These are phyloP conservation scores for Notoglanidium macrostoma DNA, from an alignment of 2,797 vertebrate genomes.

Conservation along the genomic window DNA sequence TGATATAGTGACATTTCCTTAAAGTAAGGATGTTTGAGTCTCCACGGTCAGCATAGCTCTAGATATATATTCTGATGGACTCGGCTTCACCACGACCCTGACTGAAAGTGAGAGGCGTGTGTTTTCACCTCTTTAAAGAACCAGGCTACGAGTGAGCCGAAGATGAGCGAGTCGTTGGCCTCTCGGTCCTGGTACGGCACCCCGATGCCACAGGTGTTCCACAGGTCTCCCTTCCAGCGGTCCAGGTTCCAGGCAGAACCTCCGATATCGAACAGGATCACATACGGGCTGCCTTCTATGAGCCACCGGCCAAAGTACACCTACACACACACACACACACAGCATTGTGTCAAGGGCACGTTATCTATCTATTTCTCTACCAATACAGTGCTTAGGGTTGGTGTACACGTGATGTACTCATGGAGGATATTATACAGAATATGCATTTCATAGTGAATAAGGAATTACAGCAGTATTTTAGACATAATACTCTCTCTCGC, in stretches of 20 bases:
- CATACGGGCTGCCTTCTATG: slow-evolving; percentile 92
- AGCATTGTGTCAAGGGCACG: neutral
- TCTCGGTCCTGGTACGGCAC: slow-evolving; percentile 88
- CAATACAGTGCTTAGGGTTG: neutral
- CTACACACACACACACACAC: slow-evolving; percentile 64
- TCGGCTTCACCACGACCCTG: neutral
- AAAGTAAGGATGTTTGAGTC: neutral
- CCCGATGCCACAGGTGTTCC: slow-evolving; percentile 85
- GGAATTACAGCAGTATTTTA: neutral
- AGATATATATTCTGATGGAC: too few relatives aligned
- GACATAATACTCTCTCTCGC: neutral
- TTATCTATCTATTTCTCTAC: neutral
- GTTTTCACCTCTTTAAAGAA: slow-evolving; percentile 89
- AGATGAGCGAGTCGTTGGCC: slow-evolving; percentile 88
- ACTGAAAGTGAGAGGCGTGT: neutral
- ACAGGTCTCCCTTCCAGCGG: slow-evolving; percentile 92
- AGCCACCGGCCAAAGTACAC: slow-evolving; percentile 93
- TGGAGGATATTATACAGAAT: neutral
- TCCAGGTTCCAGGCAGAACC: slow-evolving; percentile 92
- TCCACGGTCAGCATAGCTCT: too few relatives aligned
- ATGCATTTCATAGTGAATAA: neutral
- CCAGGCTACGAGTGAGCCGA: slow-evolving; percentile 90
- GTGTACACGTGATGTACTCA: neutral
- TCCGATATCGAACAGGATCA: slow-evolving; percentile 89
- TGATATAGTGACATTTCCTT: neutral